Evolutionary conservation across 64 coral and sea anemone genomes (phyloP), one percentile per base, ranked within the genome.

Genomic region (Catalaphyllia jardinei): DNA sequence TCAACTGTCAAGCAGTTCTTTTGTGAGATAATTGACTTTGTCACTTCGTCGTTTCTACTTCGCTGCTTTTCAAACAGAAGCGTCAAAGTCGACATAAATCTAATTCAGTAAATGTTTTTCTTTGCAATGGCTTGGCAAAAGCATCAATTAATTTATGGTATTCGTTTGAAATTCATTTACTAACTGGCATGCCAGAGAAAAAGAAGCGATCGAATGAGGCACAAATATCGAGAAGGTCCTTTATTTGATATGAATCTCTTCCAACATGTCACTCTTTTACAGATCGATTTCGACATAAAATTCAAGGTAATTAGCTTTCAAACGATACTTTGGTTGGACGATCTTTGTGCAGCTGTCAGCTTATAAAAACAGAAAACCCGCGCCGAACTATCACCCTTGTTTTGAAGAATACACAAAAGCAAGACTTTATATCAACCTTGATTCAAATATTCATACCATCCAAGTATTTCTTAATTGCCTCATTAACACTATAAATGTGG

Each of bases 251-350:
- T 85, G 20, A 71, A 51, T 85, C 62, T 69, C 71, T 85, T 69
- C 60, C 62, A 67, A 85, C 50, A 50, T 85, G 81, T 42, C 63
- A 85, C 20, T 85, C 81, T 50, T 71, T 50, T 31, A 29, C 81
- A 71, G n/a, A 85, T 71, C 63, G 63, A 85, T 71, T 85, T 85
- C 39, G 81, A 85, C 81, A 28, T 85, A 71, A 85, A 85, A 85
- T 85, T 85, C 81, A 85, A 85, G 35, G 63, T 85, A 85, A 85
- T 85, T 85, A 85, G 71, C 81, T 85, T 71, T 17, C 31, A 52
- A 51, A 52, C 31, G 81, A 85, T 85, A 64, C 12, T 60, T 83
- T 52, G 33, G 81, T 85, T 49, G 62, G 17, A 5, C 20, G 2
- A 71, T 50, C 38, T 85, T 85, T 85, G 63, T 51, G 4, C 81